Conservation (phyloP, 2,888 invertebrate genomes). For the Apoda limacodes region DNA sequence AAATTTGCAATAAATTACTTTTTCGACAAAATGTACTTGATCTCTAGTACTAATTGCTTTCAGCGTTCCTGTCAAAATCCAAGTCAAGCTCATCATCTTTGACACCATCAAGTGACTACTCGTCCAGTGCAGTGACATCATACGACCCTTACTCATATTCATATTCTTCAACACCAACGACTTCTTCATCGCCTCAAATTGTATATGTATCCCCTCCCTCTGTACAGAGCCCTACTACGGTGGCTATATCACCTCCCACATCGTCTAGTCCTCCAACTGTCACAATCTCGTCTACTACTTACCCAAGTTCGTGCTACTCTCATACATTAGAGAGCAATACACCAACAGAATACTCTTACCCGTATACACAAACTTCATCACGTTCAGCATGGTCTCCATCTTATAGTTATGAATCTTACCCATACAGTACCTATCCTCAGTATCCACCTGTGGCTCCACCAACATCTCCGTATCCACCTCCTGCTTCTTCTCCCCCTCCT, state of each 20-base stretch:
- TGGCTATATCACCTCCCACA: conserved; percentile 22
- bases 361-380: too few species aligned
- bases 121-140: conserved; percentile 20
- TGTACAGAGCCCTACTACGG: too few species aligned
- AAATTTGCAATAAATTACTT: too few species aligned
- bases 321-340: neutral
- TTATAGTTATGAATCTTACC: neutral
- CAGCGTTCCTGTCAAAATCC: conserved; percentile 28
- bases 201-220: conserved; percentile 36
- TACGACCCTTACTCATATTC: conserved; percentile 23
- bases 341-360: conserved; percentile 4
- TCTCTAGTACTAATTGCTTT: conserved; percentile 8
- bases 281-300: conserved; percentile 20
- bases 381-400: too few species aligned
- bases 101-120: conserved; percentile 21
- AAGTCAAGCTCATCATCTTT: conserved; percentile 21
- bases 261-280: conserved; percentile 21
- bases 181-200: conserved; percentile 26
- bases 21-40: conserved; percentile 1
- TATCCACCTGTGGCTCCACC: conserved; percentile 9
- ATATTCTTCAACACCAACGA: conserved; percentile 10
- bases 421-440: conserved; percentile 2
- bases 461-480: conserved; percentile 12
- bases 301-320: conserved; percentile 9
- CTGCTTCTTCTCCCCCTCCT: conserved; percentile 5